Evolutionary conservation across 2,113 vertebrate genomes (phyloP).

Genomic region (Aldabrachelys gigantea): DNA sequence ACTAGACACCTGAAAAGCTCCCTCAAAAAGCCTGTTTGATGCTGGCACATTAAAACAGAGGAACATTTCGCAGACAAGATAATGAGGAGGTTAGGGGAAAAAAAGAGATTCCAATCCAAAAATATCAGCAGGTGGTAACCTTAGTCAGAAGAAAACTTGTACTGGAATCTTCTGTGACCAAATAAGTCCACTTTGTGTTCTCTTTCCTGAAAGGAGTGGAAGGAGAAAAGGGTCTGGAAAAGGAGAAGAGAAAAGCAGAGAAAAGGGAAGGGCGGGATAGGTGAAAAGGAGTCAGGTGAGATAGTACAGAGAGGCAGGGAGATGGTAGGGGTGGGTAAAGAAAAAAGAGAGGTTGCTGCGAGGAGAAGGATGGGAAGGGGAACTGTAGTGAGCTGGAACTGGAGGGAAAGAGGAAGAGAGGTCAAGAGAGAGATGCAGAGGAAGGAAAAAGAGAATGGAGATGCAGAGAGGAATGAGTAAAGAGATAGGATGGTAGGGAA

Average conservation of each 20-base stretch:
- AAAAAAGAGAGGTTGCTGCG: background rate
- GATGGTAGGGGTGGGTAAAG: background rate
- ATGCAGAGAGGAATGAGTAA: background rate
- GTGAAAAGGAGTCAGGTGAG: background rate
- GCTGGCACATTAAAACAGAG: slow-evolving; percentile 16
- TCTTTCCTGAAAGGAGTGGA: background rate
- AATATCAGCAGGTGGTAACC: background rate
- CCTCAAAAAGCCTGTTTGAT: slow-evolving; percentile 32
- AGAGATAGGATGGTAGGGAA: background rate
- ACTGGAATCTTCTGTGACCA: background rate
- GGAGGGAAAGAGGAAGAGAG: background rate
- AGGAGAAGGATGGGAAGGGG: background rate
- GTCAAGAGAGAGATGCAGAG: background rate
- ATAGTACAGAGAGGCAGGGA: background rate
- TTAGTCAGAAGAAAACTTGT: slow-evolving; percentile 5
- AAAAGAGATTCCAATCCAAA: slow-evolving; percentile 33
- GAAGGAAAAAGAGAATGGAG: background rate
- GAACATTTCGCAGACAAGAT: background rate
- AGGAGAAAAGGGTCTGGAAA: background rate
- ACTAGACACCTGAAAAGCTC: slow-evolving; percentile 32
- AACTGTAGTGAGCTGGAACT: background rate
- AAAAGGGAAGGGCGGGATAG: background rate
- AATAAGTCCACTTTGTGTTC: background rate
- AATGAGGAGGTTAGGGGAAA: background rate
- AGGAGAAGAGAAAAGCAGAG: background rate